A percentile compares a stretch with the other conserved stretches of the same genome.
Evolutionary conservation across 2,797 vertebrate species (phyloP).

Genomic region (Myiothlypis chrysogaster): DNA sequence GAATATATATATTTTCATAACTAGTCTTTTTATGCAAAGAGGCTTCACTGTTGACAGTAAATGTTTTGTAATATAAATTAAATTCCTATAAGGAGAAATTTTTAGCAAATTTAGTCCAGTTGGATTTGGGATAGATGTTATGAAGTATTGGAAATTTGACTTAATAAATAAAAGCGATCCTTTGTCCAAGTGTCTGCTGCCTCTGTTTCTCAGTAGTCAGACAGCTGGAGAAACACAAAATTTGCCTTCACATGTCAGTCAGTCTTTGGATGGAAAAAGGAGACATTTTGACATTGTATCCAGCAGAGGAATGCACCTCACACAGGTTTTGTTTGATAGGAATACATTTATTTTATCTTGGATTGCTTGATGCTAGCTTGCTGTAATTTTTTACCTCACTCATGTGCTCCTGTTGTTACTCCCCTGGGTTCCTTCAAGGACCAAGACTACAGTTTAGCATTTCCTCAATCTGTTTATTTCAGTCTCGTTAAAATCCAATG

Average conservation of each 20-base stretch:
- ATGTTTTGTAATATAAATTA: not conserved
- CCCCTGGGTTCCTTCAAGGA: not conserved
- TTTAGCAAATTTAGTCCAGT: not conserved
- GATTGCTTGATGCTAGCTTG: not conserved
- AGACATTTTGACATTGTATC: not conserved
- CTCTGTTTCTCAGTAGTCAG: not conserved
- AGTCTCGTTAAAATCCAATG: not conserved
- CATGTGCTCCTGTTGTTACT: not conserved
- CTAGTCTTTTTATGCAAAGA: not conserved
- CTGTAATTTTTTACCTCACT: not conserved
- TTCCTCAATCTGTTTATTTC: not conserved
- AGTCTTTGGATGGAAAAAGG: not conserved
- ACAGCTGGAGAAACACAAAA: not conserved
- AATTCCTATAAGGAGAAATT: not conserved
- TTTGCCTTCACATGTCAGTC: not conserved
- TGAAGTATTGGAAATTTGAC: not conserved
- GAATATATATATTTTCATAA: not conserved
- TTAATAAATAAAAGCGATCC: not conserved
- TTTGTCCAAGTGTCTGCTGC: not conserved
- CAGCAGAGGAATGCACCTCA: not conserved
- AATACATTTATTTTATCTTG: not conserved
- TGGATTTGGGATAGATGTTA: not conserved
- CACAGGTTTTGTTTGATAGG: not conserved
- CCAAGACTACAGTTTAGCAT: not conserved
- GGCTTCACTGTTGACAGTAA: not conserved